These are phyloP conservation scores for Charina bottae DNA, from an alignment of 2,113 vertebrate species.

Conservation along the genomic window DNA sequence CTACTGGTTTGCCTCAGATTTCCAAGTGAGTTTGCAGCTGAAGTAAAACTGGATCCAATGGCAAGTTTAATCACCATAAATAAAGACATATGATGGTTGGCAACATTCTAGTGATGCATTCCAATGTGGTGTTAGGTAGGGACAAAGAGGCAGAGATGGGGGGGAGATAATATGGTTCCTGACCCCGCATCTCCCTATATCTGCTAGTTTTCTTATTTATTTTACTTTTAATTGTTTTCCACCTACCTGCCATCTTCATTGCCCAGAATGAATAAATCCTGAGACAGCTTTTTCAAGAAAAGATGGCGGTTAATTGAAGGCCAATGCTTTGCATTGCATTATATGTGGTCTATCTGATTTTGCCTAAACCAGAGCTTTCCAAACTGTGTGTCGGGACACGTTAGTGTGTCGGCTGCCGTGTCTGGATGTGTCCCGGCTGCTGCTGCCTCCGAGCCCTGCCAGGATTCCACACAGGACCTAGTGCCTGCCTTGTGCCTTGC, in stretches of 20 bases:
- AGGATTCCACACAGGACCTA: too few species aligned
- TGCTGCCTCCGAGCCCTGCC: too few species aligned
- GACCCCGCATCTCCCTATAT: neutral
- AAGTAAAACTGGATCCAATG: neutral
- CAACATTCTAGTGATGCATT: neutral
- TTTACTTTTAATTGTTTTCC: neutral
- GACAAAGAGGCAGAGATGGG: neutral
- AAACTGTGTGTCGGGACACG: too few species aligned
- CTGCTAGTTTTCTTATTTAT: neutral
- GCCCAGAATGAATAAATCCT: neutral
- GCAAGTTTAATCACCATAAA: neutral
- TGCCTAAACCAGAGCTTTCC: neutral
- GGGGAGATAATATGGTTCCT: neutral
- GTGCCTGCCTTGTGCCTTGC: too few species aligned
- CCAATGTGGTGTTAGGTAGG: neutral
- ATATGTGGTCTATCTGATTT: neutral
- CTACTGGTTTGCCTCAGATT: neutral
- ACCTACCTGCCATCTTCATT: neutral
- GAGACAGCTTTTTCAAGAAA: neutral
- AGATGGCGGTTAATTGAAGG: neutral
- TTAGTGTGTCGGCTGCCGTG: too few species aligned
- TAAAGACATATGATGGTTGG: neutral
- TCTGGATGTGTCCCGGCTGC: too few species aligned
- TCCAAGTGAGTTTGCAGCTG: neutral
- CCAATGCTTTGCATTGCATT: neutral